Conservation (phyloP, 30 jellyfish, hydroid and myxozoan genomes). For the Chrysaora quinquecirrha region DNA sequence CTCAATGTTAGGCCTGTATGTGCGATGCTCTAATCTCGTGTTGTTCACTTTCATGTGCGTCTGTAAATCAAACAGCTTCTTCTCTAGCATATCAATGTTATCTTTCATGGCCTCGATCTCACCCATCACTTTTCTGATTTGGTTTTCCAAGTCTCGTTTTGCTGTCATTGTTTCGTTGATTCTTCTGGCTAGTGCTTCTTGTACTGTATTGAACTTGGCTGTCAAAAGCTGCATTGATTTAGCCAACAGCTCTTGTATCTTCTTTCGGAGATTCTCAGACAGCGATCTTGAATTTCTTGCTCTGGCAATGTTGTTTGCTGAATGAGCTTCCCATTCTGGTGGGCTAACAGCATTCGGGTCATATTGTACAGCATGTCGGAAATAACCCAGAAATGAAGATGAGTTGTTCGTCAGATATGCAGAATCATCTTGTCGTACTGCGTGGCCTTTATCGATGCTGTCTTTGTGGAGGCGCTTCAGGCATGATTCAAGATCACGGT, state of each 20-base stretch:
- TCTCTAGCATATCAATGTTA: constrained; percentile 70
- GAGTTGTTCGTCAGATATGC: constrained; percentile 66
- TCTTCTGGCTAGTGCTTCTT: constrained; percentile 43
- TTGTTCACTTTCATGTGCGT: constrained; percentile 65
- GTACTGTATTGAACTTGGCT: constrained; percentile 48
- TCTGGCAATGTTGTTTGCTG: constrained; percentile 67
- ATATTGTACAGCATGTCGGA: constrained; percentile 62
- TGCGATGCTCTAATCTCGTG: constrained; percentile 72
- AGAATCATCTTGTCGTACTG: constrained; percentile 62
- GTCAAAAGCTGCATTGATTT: constrained; percentile 60
- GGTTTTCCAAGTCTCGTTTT: constrained; percentile 58
- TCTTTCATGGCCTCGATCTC: constrained; percentile 70
- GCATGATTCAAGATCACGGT: constrained; percentile 65
- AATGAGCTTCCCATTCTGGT: constrained; percentile 71
- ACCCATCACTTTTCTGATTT: constrained; percentile 64
- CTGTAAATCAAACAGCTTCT: constrained; percentile 63
- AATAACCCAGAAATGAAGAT: constrained; percentile 60
- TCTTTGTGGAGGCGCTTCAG: constrained; percentile 68
- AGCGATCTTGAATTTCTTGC: constrained; percentile 64
- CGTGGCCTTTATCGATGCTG: constrained; percentile 69
- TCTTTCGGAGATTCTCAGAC: constrained; percentile 56
- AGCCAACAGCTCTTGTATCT: constrained; percentile 70
- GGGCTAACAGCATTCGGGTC: constrained; percentile 70
- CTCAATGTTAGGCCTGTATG: constrained; percentile 74
- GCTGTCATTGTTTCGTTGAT: constrained; percentile 64